Evolutionary conservation across 2,113 vertebrate genomes (phyloP).

Genomic region (Ptilonorhynchus violaceus): DNA sequence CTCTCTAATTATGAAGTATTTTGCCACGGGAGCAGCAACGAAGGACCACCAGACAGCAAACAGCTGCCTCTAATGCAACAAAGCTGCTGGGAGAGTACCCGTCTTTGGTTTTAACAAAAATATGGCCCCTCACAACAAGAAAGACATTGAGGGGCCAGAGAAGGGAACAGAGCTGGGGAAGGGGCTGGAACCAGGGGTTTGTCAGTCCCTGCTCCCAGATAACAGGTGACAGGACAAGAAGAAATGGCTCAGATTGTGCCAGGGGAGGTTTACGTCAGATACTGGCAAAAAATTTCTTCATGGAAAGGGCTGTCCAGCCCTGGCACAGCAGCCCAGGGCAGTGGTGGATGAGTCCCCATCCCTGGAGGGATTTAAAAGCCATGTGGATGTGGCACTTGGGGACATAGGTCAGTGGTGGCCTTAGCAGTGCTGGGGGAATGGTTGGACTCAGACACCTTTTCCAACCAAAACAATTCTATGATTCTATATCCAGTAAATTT

Average conservation of each 20-base stretch:
- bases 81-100: not conserved
- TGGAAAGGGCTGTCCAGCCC: not conserved
- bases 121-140: not conserved
- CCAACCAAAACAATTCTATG: not conserved
- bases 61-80: not conserved
- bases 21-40: not conserved
- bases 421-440: not conserved
- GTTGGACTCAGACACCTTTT: not conserved
- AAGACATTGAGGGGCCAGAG: not conserved
- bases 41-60: not conserved
- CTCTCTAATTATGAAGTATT: not conserved
- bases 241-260: not conserved
- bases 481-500: not conserved
- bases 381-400: accelerated
- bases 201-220: accelerated
- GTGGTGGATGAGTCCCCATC: too few relatives aligned
- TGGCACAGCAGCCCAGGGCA: not conserved
- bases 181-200: accelerated
- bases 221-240: not conserved
- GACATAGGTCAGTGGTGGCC: not conserved
- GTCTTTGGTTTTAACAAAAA: not conserved
- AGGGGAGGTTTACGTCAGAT: too few relatives aligned
- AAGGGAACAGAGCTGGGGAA: not conserved
- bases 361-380: not conserved
- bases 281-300: not conserved